These are phyloP conservation scores for Alligator sinensis DNA, from an alignment of 2,113 vertebrate genomes.

Conservation along the genomic window DNA sequence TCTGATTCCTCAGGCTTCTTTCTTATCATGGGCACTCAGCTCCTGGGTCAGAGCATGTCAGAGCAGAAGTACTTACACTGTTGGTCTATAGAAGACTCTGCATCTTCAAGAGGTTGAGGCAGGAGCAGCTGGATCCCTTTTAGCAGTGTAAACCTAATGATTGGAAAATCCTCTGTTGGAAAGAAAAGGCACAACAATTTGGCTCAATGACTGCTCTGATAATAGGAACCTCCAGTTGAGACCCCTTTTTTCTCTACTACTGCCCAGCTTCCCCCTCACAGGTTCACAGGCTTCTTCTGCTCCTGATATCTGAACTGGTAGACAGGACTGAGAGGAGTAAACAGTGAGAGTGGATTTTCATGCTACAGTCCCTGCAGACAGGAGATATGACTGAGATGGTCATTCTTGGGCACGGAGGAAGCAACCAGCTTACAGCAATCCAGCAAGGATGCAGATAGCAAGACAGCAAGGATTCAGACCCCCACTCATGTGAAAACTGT, in stretches of 20 bases:
- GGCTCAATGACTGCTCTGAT: not conserved
- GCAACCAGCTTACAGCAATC: not conserved
- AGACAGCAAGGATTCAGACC: too few relatives aligned
- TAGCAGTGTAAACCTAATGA: constrained; percentile 57
- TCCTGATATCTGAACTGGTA: not conserved
- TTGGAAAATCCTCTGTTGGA: constrained; percentile 29
- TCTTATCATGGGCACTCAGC: not conserved
- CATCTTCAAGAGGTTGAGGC: not conserved
- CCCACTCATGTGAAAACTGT: too few relatives aligned
- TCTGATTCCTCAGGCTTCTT: not conserved
- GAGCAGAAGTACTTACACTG: constrained; percentile 52
- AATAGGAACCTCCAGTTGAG: not conserved
- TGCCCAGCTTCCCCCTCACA: not conserved
- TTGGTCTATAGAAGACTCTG: not conserved
- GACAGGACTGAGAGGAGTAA: not conserved
- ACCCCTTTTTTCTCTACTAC: not conserved
- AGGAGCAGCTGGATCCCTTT: constrained; percentile 62
- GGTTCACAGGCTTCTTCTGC: not conserved
- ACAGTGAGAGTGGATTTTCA: not conserved
- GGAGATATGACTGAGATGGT: not conserved
- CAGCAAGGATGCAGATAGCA: not conserved
- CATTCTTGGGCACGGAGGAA: not conserved
- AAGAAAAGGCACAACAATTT: not conserved
- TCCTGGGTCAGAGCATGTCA: not conserved
- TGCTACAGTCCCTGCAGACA: not conserved